Evolutionary conservation across 2,113 vertebrate genomes (phyloP).

Genomic region (Ia io): DNA sequence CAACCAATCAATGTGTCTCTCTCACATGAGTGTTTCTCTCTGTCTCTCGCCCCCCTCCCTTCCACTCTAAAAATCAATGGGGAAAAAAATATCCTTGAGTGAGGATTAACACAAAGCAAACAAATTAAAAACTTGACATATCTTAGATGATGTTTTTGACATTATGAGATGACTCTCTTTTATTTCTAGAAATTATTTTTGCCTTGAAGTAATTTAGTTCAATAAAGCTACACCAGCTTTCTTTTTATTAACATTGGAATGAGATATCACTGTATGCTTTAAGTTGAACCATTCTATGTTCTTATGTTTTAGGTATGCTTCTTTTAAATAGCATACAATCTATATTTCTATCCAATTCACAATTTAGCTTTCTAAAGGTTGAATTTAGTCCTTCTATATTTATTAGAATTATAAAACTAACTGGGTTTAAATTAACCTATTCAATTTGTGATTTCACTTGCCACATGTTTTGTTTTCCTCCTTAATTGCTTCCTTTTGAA

Average conservation of each 20-base stretch:
- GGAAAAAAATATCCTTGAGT: too few relatives aligned
- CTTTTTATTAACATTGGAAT: background rate
- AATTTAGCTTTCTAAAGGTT: background rate
- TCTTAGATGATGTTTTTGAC: background rate
- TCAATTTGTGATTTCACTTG: background rate
- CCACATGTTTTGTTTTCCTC: background rate
- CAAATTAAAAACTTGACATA: background rate
- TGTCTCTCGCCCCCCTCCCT: too few relatives aligned
- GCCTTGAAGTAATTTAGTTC: background rate
- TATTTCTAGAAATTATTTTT: background rate
- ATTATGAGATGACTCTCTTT: background rate
- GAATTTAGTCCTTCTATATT: background rate
- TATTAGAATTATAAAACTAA: background rate
- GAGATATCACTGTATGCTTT: background rate
- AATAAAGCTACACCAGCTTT: background rate
- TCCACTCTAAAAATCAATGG: too few relatives aligned
- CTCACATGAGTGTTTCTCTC: too few relatives aligned
- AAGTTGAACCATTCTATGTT: background rate
- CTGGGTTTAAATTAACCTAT: background rate
- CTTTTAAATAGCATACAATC: background rate
- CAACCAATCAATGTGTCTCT: too few relatives aligned
- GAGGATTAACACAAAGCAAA: too few relatives aligned
- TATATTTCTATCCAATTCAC: background rate
- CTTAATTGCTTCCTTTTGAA: background rate
- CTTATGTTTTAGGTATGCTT: background rate